phyloP scores from a whole-genome alignment of 1,140 invertebrate species.

The Polypedilum vanderplanki region DNA sequence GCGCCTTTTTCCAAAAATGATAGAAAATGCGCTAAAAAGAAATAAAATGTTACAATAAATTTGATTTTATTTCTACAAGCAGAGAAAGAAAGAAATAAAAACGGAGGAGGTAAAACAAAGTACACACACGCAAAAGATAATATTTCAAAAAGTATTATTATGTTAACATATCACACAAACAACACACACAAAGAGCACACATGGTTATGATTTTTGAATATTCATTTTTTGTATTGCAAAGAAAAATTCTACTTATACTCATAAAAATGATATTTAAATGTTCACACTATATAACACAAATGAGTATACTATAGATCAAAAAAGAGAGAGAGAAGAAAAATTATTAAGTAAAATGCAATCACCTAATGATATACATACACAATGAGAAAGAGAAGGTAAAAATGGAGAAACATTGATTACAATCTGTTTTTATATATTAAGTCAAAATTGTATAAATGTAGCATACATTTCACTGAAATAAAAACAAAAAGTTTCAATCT shows the following conservation, averaged over 20 bases:
- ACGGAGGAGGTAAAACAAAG: too few species aligned
- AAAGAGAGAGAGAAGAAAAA: not conserved
- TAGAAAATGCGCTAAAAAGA: too few species aligned
- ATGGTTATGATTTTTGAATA: slow-evolving; percentile 6
- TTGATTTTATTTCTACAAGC: too few species aligned
- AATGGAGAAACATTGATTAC: not conserved
- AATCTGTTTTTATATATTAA: slow-evolving; percentile 20
- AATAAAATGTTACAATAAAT: too few species aligned
- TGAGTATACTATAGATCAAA: slow-evolving; percentile 19
- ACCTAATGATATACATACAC: not conserved
- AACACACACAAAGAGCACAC: not conserved
- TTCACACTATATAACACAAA: not conserved
- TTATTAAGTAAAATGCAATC: not conserved
- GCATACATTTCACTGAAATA: slow-evolving; percentile 16
- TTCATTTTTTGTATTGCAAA: not conserved
- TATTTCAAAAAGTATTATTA: not conserved
- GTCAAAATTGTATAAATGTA: slow-evolving; percentile 19
- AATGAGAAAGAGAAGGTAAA: not conserved
- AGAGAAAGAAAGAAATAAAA: too few species aligned
- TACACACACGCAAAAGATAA: too few species aligned
- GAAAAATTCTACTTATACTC: not conserved
- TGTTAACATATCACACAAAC: slow-evolving; percentile 1
- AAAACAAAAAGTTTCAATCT: not conserved
- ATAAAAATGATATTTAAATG: slow-evolving; percentile 20
- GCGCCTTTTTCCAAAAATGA: too few species aligned